Evolutionary conservation across 1,140 invertebrate species (phyloP).

Genomic region (Bactericera cockerelli): DNA sequence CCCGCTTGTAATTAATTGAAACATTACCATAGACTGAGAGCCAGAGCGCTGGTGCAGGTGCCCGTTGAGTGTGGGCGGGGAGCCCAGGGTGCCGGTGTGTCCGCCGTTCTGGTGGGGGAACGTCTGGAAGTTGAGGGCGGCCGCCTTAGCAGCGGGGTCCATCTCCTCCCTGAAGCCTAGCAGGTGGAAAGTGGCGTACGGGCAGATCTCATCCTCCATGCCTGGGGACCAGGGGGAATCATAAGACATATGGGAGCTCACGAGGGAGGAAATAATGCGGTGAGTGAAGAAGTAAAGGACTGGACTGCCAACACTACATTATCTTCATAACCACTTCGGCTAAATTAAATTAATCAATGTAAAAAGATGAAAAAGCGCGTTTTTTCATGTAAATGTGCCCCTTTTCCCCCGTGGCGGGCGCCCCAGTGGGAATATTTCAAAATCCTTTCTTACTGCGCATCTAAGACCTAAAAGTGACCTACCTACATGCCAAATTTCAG

Average conservation of each 20-base stretch:
- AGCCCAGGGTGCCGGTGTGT: slow-evolving; percentile 58
- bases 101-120: slow-evolving; percentile 61
- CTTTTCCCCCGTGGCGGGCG: too few species aligned
- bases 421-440: too few species aligned
- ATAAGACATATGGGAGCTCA: not conserved
- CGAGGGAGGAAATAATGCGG: slow-evolving; percentile 26
- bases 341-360: too few species aligned
- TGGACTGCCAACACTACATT: too few species aligned
- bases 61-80: slow-evolving; percentile 32
- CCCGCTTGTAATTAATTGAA: too few species aligned
- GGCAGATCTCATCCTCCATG: slow-evolving; percentile 87
- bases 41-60: slow-evolving; percentile 64
- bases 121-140: slow-evolving; percentile 59
- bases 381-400: too few species aligned
- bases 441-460: too few species aligned
- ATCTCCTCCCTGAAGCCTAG: slow-evolving; percentile 88
- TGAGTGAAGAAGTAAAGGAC: slow-evolving; percentile 30
- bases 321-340: too few species aligned
- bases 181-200: slow-evolving; percentile 85
- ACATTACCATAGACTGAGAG: slow-evolving; percentile 74
- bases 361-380: too few species aligned
- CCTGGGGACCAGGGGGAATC: slow-evolving; percentile 42
- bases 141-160: slow-evolving; percentile 65
- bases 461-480: too few species aligned
- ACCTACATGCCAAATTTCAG: too few species aligned